Evolutionary conservation across 2,797 vertebrate genomes (phyloP).

Genomic region (Simalia tracyae): DNA sequence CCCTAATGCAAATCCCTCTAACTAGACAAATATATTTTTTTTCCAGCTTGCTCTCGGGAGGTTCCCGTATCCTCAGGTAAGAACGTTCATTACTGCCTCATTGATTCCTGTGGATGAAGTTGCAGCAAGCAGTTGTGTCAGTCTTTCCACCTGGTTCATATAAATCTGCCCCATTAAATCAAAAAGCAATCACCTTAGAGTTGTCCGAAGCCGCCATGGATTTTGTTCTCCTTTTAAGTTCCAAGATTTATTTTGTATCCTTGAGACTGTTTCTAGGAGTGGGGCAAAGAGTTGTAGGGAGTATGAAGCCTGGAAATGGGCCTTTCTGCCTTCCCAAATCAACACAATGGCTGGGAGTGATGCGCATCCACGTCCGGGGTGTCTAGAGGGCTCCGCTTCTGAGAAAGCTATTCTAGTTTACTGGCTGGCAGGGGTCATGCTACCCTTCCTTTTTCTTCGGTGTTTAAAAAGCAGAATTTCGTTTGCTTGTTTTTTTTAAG

Average conservation of each 20-base stretch:
- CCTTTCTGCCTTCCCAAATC: background rate
- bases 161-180: constrained; percentile 79
- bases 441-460: background rate
- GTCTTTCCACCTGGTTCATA: constrained; percentile 76
- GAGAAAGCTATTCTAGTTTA: too few relatives aligned
- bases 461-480: constrained; percentile 4
- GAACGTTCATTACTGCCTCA: constrained; percentile 80
- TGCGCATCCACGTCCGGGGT: background rate
- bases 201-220: constrained; percentile 72
- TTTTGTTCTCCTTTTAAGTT: constrained; percentile 39
- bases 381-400: background rate
- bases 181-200: constrained; percentile 75
- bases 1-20: constrained; percentile 80
- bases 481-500: constrained; percentile 7
- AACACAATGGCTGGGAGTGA: background rate
- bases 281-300: background rate
- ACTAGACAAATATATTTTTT: constrained; percentile 83
- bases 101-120: constrained; percentile 83
- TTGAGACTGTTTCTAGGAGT: constrained; percentile 20
- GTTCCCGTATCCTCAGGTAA: constrained; percentile 99
- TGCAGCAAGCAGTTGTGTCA: constrained; percentile 73
- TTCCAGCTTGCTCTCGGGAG: constrained; percentile 94
- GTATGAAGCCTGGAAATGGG: constrained; percentile 13
- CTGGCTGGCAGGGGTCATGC: background rate
- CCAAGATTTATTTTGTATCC: constrained; percentile 41